Base-by-base conservation (phyloP, 2,797 vertebrate genomes). In the Halcyon chelicuti region DNA sequence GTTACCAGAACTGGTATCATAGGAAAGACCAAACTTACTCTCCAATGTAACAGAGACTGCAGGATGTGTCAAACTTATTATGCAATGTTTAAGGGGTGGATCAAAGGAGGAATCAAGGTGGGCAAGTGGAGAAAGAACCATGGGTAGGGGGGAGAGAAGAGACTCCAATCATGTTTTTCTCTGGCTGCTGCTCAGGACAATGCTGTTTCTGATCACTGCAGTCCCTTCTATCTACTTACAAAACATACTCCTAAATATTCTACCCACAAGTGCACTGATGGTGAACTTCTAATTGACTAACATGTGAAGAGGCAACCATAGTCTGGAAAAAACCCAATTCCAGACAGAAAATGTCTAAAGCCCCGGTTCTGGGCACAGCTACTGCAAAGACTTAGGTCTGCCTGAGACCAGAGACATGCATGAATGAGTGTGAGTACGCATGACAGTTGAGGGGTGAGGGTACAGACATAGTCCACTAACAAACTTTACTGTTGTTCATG, bases 241-340 rank as follows among this genome's bases (percentile, higher is more conserved):
- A 39, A 82, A 66, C 13, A 14, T 25, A 58, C n/a, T 82, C 31
- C 60, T 79, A 87, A 88, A 63, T 37, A 92, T 19, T 60, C 44
- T 55, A 40, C 20, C 25, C 40, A 70, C 22, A 3, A 79, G 29
- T 18, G 8, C 21, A 75, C 15, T 47, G 9, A 42, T 55, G 75
- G 9, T 28, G 25, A 83, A 65, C 29, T 71, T 83, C 37, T 46
- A 33, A 12, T 37, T 76, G 35, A 80, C 29, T 23, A 63, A 67
- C 0, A 0, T 26, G 10, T 19, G 9, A 83, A 58, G 5, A 79
- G 22, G 18, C 54, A 66, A 60, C 3, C 12, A 57, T 0, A 39
- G 14, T 12, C 63, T 26, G 12, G n/a, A 28, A 89, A 84, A 68
- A 3, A 21, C 14, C 8, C 49, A 9, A 67, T 74, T 79, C 19